Evolutionary conservation across 2,888 invertebrate species (phyloP), one percentile per base, ranked within the genome.

Genomic region (Calameuta filiformis): DNA sequence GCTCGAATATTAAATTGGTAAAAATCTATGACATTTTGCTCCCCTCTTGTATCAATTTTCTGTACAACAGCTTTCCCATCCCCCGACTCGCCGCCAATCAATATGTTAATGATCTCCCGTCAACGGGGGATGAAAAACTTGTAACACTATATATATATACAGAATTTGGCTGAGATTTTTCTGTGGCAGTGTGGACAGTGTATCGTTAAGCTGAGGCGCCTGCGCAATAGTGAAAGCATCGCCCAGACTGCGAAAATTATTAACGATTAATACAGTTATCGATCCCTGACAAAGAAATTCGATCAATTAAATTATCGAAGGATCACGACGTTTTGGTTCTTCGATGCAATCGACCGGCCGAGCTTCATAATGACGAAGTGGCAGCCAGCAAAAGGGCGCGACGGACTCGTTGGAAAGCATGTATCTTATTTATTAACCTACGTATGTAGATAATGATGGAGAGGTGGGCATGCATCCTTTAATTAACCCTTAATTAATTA

Each of bases 381-480:
- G 56, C 56, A 23, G 56, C 56, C 23, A 15, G 15, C 56, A 23
- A 81, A 80, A 78, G 77, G 79, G 82, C 78, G 82, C 79, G 82
- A 81, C 81, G 78, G 75, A 78, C 75, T 80, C 76, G 78, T 81
- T 79, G 56, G 75, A 77, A 82, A 80, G 79, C 78, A 79, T 80
- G 78, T 77, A 79, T 56, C 78, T 80, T 79, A 78, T 79, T 83
- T 75, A 83, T 84, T 82, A 81, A 76, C 78, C 83, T 85, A 85
- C 82, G 79, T 85, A 85, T 80, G 84, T 85, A 81, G 84, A 84
- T 84, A 84, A 85, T 83, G 82, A 83, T 85, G 85, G 81, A 85
- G 84, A 86, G 84, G 76, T 81, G 77, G 81, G 79, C 79, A 81
- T 81, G 80, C 83, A 81, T 81, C 80, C 71, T 80, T 83, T 77